phyloP scores from a whole-genome alignment of 2,797 vertebrate genomes.

The Brachymystax lenok region DNA sequence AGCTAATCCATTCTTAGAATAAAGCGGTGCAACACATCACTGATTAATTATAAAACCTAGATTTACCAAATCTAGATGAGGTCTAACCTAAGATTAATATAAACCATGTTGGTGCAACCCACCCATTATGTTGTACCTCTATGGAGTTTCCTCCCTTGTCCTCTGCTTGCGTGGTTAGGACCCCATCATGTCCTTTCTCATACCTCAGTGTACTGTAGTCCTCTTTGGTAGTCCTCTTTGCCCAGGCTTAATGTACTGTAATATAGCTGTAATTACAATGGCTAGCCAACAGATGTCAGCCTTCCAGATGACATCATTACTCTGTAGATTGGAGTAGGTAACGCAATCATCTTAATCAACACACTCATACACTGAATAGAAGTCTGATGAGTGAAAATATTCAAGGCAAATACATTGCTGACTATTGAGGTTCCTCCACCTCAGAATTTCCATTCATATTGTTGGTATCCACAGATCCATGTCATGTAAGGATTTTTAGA shows the following conservation, averaged over 20 bases:
- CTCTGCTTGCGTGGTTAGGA: not conserved
- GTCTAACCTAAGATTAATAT: too few species aligned
- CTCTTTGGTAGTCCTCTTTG: not conserved
- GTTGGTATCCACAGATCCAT: not conserved
- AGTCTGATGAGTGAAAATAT: too few species aligned
- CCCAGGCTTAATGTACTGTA: not conserved
- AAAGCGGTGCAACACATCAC: too few species aligned
- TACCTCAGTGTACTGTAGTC: not conserved
- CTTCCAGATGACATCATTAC: conserved; percentile 57
- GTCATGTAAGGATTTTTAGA: conserved; percentile 38
- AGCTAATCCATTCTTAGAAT: too few species aligned
- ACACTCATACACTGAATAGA: not conserved
- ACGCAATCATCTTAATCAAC: conserved; percentile 17
- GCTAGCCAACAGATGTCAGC: conserved; percentile 76
- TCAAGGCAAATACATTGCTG: too few species aligned
- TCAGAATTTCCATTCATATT: not conserved
- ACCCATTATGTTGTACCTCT: too few species aligned
- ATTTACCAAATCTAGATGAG: too few species aligned
- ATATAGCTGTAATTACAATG: conserved; percentile 53
- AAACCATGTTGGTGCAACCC: too few species aligned
- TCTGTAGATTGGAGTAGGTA: conserved; percentile 4
- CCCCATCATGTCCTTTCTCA: conserved; percentile 22
- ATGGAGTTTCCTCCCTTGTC: not conserved
- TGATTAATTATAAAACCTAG: too few species aligned
- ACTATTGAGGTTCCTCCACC: not conserved